A percentile compares a stretch with the other conserved stretches of the same genome.
phyloP scores from a whole-genome alignment of 2,113 vertebrate species.

The Ardeotis arabs region DNA sequence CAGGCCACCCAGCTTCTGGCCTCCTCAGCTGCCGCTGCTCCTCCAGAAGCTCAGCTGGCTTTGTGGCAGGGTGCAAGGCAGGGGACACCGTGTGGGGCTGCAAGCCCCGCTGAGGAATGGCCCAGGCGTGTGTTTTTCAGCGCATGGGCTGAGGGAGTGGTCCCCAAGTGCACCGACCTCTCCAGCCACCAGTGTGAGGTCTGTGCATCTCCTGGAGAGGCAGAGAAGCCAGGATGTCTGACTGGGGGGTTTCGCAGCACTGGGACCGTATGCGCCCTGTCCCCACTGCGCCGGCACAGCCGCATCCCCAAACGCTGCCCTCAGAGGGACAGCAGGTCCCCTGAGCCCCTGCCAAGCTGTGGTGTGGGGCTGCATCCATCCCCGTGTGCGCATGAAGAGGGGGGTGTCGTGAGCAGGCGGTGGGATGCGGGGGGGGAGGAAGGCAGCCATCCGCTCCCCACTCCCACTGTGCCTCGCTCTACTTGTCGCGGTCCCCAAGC shows the following conservation, averaged over 20 bases:
- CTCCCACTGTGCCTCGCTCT: slow-evolving; percentile 43
- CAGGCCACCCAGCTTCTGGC: neutral
- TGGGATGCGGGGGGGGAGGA: neutral
- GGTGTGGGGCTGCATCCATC: fast-evolving
- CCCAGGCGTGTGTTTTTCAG: neutral
- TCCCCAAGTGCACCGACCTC: neutral
- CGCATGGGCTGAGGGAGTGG: fast-evolving
- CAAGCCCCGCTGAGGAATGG: fast-evolving
- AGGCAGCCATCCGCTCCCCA: neutral
- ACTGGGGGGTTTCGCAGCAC: fast-evolving
- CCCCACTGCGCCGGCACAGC: fast-evolving
- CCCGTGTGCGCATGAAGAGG: fast-evolving
- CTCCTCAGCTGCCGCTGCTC: neutral
- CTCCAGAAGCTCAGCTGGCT: neutral
- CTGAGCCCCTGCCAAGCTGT: neutral
- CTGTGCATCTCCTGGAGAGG: neutral
- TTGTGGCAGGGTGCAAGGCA: neutral
- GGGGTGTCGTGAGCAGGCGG: neutral
- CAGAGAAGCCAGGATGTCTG: neutral
- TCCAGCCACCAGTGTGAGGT: neutral
- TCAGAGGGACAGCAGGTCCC: neutral
- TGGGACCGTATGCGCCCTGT: fast-evolving
- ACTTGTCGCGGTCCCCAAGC: slow-evolving; percentile 44
- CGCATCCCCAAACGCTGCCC: neutral
- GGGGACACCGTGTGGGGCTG: fast-evolving